Evolutionary conservation across 2,797 vertebrate genomes (phyloP).

Genomic region (Eremophila alpestris): DNA sequence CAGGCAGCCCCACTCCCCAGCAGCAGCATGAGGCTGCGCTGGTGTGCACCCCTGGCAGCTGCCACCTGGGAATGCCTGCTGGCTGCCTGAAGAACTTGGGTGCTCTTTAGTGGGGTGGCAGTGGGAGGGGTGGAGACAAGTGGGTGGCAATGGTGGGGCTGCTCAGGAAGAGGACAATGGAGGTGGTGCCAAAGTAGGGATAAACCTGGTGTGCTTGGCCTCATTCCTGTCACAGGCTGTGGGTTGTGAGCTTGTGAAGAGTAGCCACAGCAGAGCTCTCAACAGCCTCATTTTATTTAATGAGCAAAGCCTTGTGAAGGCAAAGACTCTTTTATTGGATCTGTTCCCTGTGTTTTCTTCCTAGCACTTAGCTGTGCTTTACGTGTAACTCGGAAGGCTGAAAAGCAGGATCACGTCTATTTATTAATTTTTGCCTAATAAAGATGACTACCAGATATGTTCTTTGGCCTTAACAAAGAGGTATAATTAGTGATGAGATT

Average conservation of each 20-base stretch:
- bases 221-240: not conserved
- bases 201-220: not conserved
- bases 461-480: constrained; percentile 62
- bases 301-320: not conserved
- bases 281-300: not conserved
- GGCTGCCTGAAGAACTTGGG: rapidly evolving
- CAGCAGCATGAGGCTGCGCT: not conserved
- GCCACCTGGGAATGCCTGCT: rapidly evolving
- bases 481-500: constrained; percentile 65
- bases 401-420: not conserved
- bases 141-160: rapidly evolving
- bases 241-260: not conserved
- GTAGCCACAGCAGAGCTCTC: not conserved
- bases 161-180: rapidly evolving
- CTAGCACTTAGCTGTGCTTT: not conserved
- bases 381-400: not conserved
- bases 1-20: not conserved
- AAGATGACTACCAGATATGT: constrained; percentile 59
- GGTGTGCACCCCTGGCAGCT: not conserved
- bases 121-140: not conserved
- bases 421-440: constrained; percentile 57
- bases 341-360: not conserved
- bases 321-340: constrained; percentile 11
- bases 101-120: not conserved
- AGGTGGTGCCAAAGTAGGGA: not conserved